Conservation (phyloP, 2,888 invertebrate species). For the Endotricha flammealis region DNA sequence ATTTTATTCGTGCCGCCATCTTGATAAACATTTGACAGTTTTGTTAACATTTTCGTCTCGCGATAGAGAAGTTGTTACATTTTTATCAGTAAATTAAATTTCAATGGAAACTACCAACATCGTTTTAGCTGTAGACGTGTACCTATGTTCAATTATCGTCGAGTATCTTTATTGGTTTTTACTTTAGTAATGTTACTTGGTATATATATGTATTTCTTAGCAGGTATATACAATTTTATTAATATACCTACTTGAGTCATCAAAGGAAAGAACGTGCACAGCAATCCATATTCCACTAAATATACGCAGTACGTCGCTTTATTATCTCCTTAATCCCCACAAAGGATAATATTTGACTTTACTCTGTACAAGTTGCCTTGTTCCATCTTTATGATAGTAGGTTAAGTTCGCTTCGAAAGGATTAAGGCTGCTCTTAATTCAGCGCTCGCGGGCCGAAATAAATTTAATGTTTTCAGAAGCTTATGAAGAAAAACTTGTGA, state of each 20-base stretch:
- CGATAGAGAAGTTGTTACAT: too few relatives aligned
- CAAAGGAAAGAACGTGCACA: background rate
- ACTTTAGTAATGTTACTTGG: too few relatives aligned
- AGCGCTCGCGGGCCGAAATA: slow-evolving; percentile 71
- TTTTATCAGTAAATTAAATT: too few relatives aligned
- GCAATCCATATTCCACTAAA: slow-evolving; percentile 7
- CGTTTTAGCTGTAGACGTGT: too few relatives aligned
- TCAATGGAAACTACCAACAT: too few relatives aligned
- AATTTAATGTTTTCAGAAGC: slow-evolving; percentile 70
- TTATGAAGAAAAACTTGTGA: slow-evolving; percentile 74
- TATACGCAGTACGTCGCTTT: slow-evolving; percentile 45
- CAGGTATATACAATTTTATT: too few relatives aligned
- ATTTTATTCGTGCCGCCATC: too few relatives aligned
- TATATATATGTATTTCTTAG: too few relatives aligned
- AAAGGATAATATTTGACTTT: slow-evolving; percentile 72
- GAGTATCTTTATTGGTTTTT: too few relatives aligned
- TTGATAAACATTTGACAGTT: too few relatives aligned
- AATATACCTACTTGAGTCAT: background rate
- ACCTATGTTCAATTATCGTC: too few relatives aligned
- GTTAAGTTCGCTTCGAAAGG: slow-evolving; percentile 73
- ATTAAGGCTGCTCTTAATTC: slow-evolving; percentile 74
- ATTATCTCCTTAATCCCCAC: slow-evolving; percentile 68
- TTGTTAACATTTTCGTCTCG: too few relatives aligned
- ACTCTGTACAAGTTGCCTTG: slow-evolving; percentile 71
- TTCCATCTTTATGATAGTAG: slow-evolving; percentile 75